These are phyloP conservation scores for Rhinoptilus africanus DNA, from an alignment of 2,113 vertebrate species.

Conservation along the genomic window DNA sequence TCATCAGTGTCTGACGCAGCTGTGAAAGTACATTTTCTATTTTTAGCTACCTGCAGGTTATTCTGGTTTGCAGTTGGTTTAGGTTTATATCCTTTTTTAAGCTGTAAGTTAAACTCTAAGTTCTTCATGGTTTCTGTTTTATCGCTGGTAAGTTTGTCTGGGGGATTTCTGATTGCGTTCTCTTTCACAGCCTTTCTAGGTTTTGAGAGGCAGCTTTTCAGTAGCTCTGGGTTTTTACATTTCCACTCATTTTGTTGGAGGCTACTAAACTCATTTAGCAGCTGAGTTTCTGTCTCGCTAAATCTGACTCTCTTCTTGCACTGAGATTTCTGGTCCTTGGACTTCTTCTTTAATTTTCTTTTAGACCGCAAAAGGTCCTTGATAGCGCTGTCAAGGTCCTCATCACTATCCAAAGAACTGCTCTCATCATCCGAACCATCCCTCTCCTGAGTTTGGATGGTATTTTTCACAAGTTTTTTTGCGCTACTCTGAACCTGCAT, in stretches of 20 bases:
- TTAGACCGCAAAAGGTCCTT: constrained; percentile 92
- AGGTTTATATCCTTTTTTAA: neutral
- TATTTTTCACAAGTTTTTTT: neutral
- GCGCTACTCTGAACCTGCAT: neutral
- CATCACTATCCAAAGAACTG: constrained; percentile 95
- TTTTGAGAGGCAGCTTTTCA: constrained; percentile 74
- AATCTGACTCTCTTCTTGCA: constrained; percentile 76
- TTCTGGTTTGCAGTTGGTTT: neutral
- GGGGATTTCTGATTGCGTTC: neutral
- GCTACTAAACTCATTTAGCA: neutral
- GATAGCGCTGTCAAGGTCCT: constrained; percentile 91
- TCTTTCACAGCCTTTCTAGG: constrained; percentile 24
- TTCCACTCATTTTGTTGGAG: constrained; percentile 21
- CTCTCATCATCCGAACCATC: constrained; percentile 85
- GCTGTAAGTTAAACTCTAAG: neutral
- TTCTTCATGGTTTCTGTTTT: neutral
- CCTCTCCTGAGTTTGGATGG: neutral
- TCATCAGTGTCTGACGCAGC: constrained; percentile 68
- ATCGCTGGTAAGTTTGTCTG: neutral
- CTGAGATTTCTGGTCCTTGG: constrained; percentile 75
- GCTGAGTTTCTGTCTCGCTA: constrained; percentile 53
- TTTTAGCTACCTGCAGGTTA: neutral
- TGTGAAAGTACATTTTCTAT: neutral
- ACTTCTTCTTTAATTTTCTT: constrained; percentile 83
- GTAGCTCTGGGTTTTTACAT: neutral